Evolutionary conservation across 2,888 invertebrate genomes (phyloP), one percentile per base, ranked within the genome.

Genomic region (Melolontha melolontha): DNA sequence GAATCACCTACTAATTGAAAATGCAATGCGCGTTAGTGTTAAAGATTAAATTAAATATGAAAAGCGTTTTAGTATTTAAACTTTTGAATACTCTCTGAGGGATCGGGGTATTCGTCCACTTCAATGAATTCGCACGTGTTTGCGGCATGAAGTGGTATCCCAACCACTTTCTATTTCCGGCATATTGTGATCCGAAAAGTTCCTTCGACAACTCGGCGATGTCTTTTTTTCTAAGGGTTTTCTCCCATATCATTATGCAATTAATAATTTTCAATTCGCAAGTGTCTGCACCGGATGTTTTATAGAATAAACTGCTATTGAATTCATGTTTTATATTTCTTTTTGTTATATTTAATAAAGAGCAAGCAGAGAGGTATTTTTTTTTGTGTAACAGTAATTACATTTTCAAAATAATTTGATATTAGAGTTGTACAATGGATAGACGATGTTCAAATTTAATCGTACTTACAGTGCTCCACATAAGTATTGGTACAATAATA

Each of bases 91-190:
- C 44, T 7, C 7, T 44, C 11, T 11, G 4, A 14, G 17, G 49
- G 17, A 49, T 22, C 17, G 22, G 49, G 49, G 10, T 22, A 10
- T 10, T 1, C 27, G 8, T 6, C 34, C 1, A 12, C 44, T 59
- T 59, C 22, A 59, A 59, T 59, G 57, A 27, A 42, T 42, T 44
- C 27, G 47, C 76, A 77, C 79, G 78, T 79, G 78, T 78, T 76
- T 71, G 69, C 66, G 78, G 77, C 79, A 79, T 79, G 79, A 80
- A 79, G 78, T 79, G 79, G 79, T 76, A 66, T 75, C 74, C 74
- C 76, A 75, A 77, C 78, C 77, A 77, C 78, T 78, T 72, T 74
- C 72, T 77, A 75, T 78, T 77, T 79, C 79, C 79, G 78, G 78
- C 76, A 73, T 74, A 78, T 78, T 78, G 76, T 78, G 75, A 52